These are phyloP conservation scores for Callyntrura guangdongensis DNA, from an alignment of 2,888 invertebrate species.

Conservation along the genomic window DNA sequence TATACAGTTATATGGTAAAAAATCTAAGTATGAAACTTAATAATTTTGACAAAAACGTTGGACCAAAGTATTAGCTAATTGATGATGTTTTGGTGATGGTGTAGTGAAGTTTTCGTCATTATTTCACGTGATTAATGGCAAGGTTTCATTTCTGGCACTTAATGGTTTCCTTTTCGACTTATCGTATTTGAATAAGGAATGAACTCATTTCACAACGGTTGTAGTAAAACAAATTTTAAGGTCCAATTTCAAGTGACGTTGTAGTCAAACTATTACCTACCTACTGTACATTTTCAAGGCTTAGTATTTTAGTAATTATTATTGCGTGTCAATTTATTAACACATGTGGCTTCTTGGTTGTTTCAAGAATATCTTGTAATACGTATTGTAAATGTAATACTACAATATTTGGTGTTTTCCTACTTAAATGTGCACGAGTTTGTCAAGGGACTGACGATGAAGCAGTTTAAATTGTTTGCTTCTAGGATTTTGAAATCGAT, in stretches of 20 bases:
- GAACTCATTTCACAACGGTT: slow-evolving; percentile 15
- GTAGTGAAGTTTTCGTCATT: slow-evolving; percentile 28
- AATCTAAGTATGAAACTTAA: background rate
- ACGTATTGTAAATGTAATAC: background rate
- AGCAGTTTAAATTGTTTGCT: too few species aligned
- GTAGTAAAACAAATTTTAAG: background rate
- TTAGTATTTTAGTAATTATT: background rate
- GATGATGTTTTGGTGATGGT: background rate
- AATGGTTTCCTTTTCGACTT: slow-evolving; percentile 43
- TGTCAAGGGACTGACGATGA: too few species aligned
- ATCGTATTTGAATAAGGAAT: background rate
- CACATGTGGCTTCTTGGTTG: too few species aligned
- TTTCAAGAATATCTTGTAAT: background rate
- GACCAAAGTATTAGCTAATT: background rate
- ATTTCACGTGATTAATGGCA: slow-evolving; percentile 39
- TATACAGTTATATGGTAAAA: background rate
- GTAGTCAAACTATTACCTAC: background rate
- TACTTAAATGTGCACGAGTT: background rate
- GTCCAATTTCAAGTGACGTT: background rate
- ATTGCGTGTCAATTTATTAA: background rate
- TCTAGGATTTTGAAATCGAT: too few species aligned
- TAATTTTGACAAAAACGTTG: background rate
- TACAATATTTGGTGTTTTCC: background rate
- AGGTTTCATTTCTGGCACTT: background rate
- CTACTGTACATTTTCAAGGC: background rate